Base-by-base conservation (phyloP, 2,888 invertebrate species). In the Glyphotaelius pellucidus region DNA sequence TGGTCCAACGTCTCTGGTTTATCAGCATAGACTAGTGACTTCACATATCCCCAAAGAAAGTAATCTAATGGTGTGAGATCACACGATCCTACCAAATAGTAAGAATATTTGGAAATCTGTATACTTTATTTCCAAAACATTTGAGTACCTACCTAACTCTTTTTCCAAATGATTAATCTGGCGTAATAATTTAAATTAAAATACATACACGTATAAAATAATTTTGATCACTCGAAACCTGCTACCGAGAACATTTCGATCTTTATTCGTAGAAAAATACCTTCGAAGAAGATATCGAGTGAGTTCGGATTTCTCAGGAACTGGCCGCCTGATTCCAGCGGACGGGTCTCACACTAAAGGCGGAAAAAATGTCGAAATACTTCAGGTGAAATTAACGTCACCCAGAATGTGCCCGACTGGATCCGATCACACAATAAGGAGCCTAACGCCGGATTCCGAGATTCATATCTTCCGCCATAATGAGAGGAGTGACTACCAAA, bases 391-490 rank as follows among this genome's bases (percentile, higher is more conserved):
- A 92, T 92, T 87, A 92, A 90, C 52, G 90, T 92, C 86, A 90
- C 80, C 42, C 35, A 84, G 92, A 90, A 91, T 83, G 85, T 67
- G n/a, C 80, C n/a, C 87, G 31, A 80, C 87, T 92, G 88, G 90
- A 67, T 38, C 81, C 31, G 90, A 92, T 90, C 89, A 89, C 80
- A 90, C 90, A 38, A 83, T 91, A 88, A 90, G 90, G 85, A 87
- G 91, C 83, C 90, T 91, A 92, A 92, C 90, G 87, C 86, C 87
- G 91, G 92, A 92, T 90, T 85, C 91, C 91, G 52, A 91, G 92
- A 92, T 92, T 81, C 90, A 91, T 92, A 92, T 92, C 92, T 92
- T 14, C 35, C 83, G 38, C 89, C 38, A 80, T 92, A 92, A 92
- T 92, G 90, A 89, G 89, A 35, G 80, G 86, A 52, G 35, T 32